Evolutionary conservation across 2,888 invertebrate species (phyloP), one percentile per base, ranked within the genome.

Genomic region (Stenoptilia bipunctidactyla): DNA sequence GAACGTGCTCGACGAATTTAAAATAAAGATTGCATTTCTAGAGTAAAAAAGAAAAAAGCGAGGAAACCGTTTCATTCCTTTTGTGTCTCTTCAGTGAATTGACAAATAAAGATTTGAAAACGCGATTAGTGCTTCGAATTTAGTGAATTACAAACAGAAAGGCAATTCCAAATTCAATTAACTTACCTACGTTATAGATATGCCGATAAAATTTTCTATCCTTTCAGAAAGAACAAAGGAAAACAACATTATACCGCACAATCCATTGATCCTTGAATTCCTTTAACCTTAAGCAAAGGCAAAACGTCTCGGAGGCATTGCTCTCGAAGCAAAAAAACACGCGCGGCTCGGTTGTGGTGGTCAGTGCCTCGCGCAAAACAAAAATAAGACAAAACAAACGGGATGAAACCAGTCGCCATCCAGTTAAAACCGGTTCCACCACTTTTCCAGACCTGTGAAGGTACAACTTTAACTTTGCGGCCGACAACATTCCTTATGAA

Each of bases 331-430:
- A 45, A 37, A 42, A 46, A 47, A 51, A 50, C 59, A 53, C 45
- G 44, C 44, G 52, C 58, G 55, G 59, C 68, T 73, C 65, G 80
- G 74, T 83, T 83, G 82, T 80, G 70, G 70, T 83, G 82, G 82
- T 83, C 82, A 83, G 82, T 83, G 73, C 82, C 73, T 79, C 67
- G 61, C 60, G 68, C 71, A 62, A 72, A 75, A 75, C 74, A 73
- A 79, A 79, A 80, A 82, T 77, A 79, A 80, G 66, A 77, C 66
- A 74, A 74, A 72, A 72, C 61, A 56, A 65, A 66, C 69, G 60
- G 66, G 61, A 58, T 57, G 51, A 55, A 73, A 71, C 76, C 65
- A 70, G 76, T 75, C 71, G 61, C 49, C 14, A 13, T 13, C 13
- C 34, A 4, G 34, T 52, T 51, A 44, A 55, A 69, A 79, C 80